phyloP scores from a whole-genome alignment of 2,797 vertebrate genomes.

The Kryptopterus vitreolus region DNA sequence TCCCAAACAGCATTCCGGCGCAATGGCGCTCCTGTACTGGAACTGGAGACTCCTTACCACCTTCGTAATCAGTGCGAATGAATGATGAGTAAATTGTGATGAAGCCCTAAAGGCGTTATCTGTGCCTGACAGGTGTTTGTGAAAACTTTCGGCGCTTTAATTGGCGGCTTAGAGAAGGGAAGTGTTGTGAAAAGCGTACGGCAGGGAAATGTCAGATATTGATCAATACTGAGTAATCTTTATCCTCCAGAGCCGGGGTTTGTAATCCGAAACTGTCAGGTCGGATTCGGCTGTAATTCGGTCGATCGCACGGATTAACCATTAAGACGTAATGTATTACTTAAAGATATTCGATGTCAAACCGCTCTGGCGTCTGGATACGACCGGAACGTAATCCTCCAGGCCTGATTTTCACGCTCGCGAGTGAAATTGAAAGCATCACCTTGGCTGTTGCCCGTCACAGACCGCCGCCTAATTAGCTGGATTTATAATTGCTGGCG shows the following conservation, averaged over 20 bases:
- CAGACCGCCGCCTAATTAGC: constrained; percentile 58
- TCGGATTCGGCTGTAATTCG: constrained; percentile 5
- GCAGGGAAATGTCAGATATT: background rate
- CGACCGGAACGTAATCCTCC: constrained; percentile 35
- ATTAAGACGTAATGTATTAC: constrained; percentile 17
- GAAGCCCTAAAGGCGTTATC: no score
- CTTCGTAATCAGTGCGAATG: background rate
- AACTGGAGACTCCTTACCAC: background rate
- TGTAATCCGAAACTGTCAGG: constrained; percentile 7
- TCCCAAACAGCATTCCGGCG: no score
- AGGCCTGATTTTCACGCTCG: constrained; percentile 44
- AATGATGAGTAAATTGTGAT: no score
- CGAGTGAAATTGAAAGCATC: constrained; percentile 44
- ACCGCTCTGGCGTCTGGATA: constrained; percentile 19
- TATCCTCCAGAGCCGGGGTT: constrained; percentile 4
- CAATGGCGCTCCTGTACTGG: no score
- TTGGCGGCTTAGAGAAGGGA: background rate
- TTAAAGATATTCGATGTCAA: constrained; percentile 29
- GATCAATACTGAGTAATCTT: background rate
- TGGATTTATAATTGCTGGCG: constrained; percentile 58
- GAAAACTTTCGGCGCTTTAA: background rate
- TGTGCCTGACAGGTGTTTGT: background rate
- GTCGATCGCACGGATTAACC: constrained; percentile 13
- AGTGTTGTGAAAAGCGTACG: background rate
- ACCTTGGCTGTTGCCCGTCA: constrained; percentile 46